Base-by-base conservation (phyloP, 1,140 invertebrate genomes). In the Asobara japonica region DNA sequence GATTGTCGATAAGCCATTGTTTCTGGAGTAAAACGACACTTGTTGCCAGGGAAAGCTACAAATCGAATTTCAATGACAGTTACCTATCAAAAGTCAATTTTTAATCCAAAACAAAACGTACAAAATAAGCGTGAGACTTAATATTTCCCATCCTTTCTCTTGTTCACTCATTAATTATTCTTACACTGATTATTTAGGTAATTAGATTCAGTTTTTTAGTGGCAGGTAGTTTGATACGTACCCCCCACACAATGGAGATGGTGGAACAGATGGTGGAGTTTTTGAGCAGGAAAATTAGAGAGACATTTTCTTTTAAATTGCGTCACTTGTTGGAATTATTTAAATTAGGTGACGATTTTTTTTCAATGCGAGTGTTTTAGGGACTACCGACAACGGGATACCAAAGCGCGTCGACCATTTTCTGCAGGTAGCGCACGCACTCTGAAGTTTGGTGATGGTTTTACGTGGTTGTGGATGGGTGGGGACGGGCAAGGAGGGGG, bases 11-110 rank as follows among this genome's bases (percentile, higher is more conserved):
- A 65, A 65, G 36, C 51, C 31, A 62, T 69, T 71, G 66, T 69
- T 72, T 72, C 70, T 38, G 60, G 45, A 69, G 67, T 56, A 48
- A 76, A 71, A 72, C 75, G 72, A 76, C 75, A 76, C 76, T 75
- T 77, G 76, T 77, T 77, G 76, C 76, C 76, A 77, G 72, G 76
- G 74, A 77, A 77, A 75, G 74, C 71, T 71, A 69, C 70, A 65
- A 62, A n/a, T n/a, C 31, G 27, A 29, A 30, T 29, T 62, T 16
- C 25, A 16, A 73, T 77, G 76, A 77, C 76, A 77, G 74, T 72
- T 73, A 72, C 51, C 60, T 51, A 20, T 33, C 45, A 20, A 56
- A 70, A 41, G 71, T 73, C 64, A 73, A 64, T 67, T 74, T 74
- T 65, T 51, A 62, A 65, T 41, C 10, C 20, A 56, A 13, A 56